Evolutionary conservation across 2,797 vertebrate species (phyloP), one percentile per base, ranked within the genome.

Genomic region (Fistularia commersonii): DNA sequence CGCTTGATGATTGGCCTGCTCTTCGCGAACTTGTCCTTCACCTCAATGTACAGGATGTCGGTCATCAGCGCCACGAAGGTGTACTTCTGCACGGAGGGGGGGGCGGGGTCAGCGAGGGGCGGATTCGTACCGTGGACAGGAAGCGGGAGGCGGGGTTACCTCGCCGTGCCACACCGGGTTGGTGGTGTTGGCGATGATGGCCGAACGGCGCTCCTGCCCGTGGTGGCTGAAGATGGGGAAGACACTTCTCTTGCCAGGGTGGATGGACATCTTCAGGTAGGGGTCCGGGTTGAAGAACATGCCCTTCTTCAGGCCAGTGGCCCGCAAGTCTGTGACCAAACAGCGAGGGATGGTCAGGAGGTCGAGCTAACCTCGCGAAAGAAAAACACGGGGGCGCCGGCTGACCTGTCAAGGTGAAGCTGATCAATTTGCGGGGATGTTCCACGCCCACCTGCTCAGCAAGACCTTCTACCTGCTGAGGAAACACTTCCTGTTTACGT

Each of bases 261-360:
- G 95, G 85, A 98, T 98, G 70, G 95, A 98, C 94, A 99, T 98
- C 89, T 99, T 99, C 51, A 98, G 88, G 68, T 99, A 99, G 8
- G 97, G 97, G 82, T 99, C 97, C n/a, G 96, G 97, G 64, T 99
- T 98, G 87, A 99, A 99, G 86, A 99, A 99, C 97, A 99, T 99
- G 45, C 97, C 97, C 80, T 99, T 99, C 88, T 99, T 99, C 76
- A 99, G 85, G 14, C 94, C 96, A 41, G 92, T 88, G 48, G 97
- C 94, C 49, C 94, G 92, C 50, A 99, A 90, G 79, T 98, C 97
- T 99, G 74, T 7, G 56, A 45, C 10, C 45, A 32, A 48, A 35
- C 11, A 32, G n/a, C 41, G 8, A 42, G n/a, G n/a, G n/a, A n/a
- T n/a, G n/a, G n/a, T n/a, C n/a, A n/a, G n/a, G n/a, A n/a, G n/a